phyloP scores from a whole-genome alignment of 2,797 vertebrate species.

The Danio choprae region DNA sequence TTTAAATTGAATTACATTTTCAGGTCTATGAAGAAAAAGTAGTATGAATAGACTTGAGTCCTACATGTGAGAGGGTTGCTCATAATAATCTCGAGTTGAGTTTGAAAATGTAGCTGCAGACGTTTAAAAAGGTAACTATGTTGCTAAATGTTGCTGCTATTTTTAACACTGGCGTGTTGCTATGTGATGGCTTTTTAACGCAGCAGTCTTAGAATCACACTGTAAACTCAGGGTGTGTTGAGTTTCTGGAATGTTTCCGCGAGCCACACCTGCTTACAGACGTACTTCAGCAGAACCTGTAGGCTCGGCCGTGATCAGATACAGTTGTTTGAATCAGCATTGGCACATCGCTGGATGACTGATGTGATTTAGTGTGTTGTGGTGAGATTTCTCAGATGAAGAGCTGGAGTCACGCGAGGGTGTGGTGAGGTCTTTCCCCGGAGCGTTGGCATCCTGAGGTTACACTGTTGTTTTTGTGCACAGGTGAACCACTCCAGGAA shows the following conservation, averaged over 20 bases:
- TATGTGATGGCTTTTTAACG: not conserved
- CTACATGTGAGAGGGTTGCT: not conserved
- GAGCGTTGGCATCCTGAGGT: constrained; percentile 6
- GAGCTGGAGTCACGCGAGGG: not conserved
- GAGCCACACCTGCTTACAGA: constrained; percentile 12
- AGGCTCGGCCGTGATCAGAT: not conserved
- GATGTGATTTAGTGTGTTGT: not conserved
- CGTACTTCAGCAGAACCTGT: not conserved
- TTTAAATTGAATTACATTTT: too few species aligned
- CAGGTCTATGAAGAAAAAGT: too few species aligned
- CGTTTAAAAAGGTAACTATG: not conserved
- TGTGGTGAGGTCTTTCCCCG: constrained; percentile 18
- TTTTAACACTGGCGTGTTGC: not conserved
- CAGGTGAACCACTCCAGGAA: constrained; percentile 24
- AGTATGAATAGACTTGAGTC: not conserved
- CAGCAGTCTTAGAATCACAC: not conserved
- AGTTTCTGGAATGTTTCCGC: constrained; percentile 6
- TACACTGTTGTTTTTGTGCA: constrained; percentile 29
- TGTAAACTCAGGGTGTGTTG: constrained; percentile 7
- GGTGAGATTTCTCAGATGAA: not conserved
- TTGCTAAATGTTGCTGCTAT: not conserved
- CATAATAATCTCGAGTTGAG: not conserved
- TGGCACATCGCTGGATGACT: not conserved
- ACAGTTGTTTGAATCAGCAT: not conserved
- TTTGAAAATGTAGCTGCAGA: not conserved